These are phyloP conservation scores for Corythoichthys intestinalis DNA, from an alignment of 2,113 vertebrate species.

Conservation along the genomic window DNA sequence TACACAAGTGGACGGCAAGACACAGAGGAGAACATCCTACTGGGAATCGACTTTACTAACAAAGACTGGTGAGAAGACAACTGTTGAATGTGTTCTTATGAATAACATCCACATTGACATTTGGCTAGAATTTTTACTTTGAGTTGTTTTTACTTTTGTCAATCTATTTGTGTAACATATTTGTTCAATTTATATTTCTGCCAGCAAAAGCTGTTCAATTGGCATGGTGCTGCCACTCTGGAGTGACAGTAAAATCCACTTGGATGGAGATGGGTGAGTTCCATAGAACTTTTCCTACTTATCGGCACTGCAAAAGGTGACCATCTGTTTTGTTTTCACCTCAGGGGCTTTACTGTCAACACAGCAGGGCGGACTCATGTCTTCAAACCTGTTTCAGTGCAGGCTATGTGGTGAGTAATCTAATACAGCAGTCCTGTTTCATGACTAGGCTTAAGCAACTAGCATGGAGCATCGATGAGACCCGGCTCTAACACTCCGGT, in stretches of 20 bases:
- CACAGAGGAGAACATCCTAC: constrained; percentile 92
- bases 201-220: constrained; percentile 88
- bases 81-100: neutral
- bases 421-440: constrained; percentile 11
- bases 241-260: constrained; percentile 97
- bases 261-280: constrained; percentile 95
- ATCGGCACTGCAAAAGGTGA: constrained; percentile 10
- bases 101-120: neutral
- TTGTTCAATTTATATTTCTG: constrained; percentile 4
- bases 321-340: constrained; percentile 31
- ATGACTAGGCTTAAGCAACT: constrained; percentile 1
- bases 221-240: constrained; percentile 96
- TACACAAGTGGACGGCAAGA: constrained; percentile 92
- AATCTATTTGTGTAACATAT: neutral
- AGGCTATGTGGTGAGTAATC: constrained; percentile 94
- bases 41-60: constrained; percentile 94
- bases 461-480: too few species aligned
- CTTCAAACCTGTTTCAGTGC: constrained; percentile 96
- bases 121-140: neutral
- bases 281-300: neutral
- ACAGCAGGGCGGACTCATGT: constrained; percentile 89
- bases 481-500: too few species aligned
- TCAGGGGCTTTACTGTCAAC: constrained; percentile 93
- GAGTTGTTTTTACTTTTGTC: neutral
- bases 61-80: constrained; percentile 84